These are phyloP conservation scores for Drosophila cyrtoloma DNA, from an alignment of 2,888 invertebrate genomes.

Conservation along the genomic window DNA sequence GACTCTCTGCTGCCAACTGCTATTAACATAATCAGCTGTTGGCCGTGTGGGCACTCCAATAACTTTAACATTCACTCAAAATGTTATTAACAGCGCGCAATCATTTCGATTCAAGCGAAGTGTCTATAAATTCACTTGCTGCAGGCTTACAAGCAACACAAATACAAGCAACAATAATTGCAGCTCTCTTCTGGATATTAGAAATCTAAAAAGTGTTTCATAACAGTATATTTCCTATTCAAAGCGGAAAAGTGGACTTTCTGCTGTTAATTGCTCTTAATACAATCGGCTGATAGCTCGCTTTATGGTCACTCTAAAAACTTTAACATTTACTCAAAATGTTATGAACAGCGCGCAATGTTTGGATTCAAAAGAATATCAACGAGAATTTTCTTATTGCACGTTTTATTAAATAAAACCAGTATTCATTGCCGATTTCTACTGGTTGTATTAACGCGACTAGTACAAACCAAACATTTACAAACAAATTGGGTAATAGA, in stretches of 20 bases:
- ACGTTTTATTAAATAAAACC: neutral
- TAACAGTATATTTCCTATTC: neutral
- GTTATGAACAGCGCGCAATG: neutral
- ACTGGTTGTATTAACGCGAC: no score
- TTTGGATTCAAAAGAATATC: neutral
- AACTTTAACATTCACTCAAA: neutral
- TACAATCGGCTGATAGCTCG: neutral
- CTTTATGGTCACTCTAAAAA: neutral
- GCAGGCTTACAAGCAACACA: neutral
- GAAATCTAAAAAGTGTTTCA: neutral
- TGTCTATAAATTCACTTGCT: neutral
- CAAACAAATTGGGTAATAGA: neutral
- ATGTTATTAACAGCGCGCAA: neutral
- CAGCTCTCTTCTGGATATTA: neutral
- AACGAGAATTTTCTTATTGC: neutral
- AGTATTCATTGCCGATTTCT: neutral
- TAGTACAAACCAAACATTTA: neutral
- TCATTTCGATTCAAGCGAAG: neutral
- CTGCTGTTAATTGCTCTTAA: neutral
- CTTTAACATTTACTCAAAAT: neutral
- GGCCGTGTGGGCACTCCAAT: neutral
- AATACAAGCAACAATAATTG: neutral
- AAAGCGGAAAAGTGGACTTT: neutral
- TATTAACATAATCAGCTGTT: conserved; percentile 1
- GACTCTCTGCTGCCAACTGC: neutral